A percentile compares a stretch with the other conserved stretches of the same genome.
Conservation (phyloP, 2,113 vertebrate genomes). For the Halcyon senegalensis region DNA sequence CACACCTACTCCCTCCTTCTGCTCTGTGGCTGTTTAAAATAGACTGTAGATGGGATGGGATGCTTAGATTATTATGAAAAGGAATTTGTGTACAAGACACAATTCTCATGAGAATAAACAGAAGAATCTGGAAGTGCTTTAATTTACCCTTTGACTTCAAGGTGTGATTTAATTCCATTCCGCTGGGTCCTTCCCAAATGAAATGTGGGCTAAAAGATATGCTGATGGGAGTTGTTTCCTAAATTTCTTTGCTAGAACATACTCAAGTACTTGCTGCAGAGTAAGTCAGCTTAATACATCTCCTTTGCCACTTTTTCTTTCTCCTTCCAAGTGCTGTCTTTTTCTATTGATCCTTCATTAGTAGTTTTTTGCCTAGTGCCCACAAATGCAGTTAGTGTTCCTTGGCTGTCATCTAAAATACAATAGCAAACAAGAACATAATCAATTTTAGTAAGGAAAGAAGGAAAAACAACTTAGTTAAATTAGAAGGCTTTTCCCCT, state of each 20-base stretch:
- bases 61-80: neutral
- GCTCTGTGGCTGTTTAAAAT: neutral
- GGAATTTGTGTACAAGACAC: neutral
- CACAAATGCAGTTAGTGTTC: neutral
- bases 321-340: neutral
- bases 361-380: neutral
- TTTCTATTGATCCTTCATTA: neutral
- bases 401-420: neutral
- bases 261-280: neutral
- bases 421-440: neutral
- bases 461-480: neutral
- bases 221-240: neutral
- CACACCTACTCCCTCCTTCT: neutral
- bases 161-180: constrained; percentile 26
- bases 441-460: constrained; percentile 19
- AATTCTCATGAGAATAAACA: constrained; percentile 30
- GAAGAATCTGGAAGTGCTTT: constrained; percentile 40
- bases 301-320: neutral
- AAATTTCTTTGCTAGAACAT: neutral
- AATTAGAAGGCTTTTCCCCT: neutral
- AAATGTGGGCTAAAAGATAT: neutral
- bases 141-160: constrained; percentile 10
- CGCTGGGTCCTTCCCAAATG: neutral
- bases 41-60: neutral
- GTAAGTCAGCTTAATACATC: neutral